Conservation (phyloP, 37 sponge, comb jelly and placozoan species). For the Halisarca cf. caerulea region DNA sequence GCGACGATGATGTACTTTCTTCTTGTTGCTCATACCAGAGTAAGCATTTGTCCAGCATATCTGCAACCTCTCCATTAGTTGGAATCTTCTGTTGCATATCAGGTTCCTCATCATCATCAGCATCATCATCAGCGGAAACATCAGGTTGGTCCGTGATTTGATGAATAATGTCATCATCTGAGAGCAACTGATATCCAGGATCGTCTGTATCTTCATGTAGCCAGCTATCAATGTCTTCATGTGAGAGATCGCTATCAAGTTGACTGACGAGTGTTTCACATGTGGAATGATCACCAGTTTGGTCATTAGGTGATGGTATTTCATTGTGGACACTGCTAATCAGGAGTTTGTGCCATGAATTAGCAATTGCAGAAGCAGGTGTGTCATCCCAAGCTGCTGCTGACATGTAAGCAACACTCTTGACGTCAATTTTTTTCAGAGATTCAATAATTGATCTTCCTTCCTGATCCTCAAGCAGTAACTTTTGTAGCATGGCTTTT, state of each 20-base stretch:
- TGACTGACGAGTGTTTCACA: slow-evolving; percentile 1
- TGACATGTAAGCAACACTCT: slow-evolving; percentile 32
- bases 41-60: slow-evolving; percentile 23
- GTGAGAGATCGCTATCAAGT: neutral
- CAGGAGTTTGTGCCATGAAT: slow-evolving; percentile 35
- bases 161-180: slow-evolving; percentile 40
- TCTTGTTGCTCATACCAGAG: slow-evolving; percentile 28
- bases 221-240: slow-evolving; percentile 36
- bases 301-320: neutral
- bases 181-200: slow-evolving; percentile 25
- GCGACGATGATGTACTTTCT: slow-evolving; percentile 23
- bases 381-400: slow-evolving; percentile 32
- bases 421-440: slow-evolving; percentile 16
- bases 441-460: slow-evolving; percentile 32
- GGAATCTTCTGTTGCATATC: slow-evolving; percentile 12
- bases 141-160: slow-evolving; percentile 16
- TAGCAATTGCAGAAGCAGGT: neutral
- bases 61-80: slow-evolving; percentile 8
- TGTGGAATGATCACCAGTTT: neutral
- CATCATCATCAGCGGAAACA: neutral
- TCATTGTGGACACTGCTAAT: neutral
- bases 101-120: slow-evolving; percentile 15
- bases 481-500: slow-evolving; percentile 5
- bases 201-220: slow-evolving; percentile 7
- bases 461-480: slow-evolving; percentile 36